Evolutionary conservation across 1,140 invertebrate species (phyloP).

Genomic region (Melipona quadrifasciata): DNA sequence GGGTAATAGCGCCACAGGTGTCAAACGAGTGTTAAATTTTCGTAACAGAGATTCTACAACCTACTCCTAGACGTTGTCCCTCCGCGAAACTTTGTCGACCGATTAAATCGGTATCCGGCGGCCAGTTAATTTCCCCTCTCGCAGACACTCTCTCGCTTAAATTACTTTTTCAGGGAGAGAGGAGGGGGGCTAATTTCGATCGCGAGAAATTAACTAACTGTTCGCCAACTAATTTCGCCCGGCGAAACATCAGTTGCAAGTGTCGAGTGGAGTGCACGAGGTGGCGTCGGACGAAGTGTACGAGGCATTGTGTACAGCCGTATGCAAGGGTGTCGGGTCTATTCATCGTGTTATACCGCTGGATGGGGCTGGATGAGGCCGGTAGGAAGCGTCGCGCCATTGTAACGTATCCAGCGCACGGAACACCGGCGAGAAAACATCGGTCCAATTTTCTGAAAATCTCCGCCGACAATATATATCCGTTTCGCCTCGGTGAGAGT

Average conservation of each 20-base stretch:
- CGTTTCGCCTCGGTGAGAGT: not conserved
- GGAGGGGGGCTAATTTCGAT: conserved; percentile 1
- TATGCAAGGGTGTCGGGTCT: not conserved
- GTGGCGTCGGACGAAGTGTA: not conserved
- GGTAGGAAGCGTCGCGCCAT: not conserved
- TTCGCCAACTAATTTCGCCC: conserved; percentile 21
- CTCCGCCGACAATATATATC: conserved; percentile 20
- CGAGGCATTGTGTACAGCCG: not conserved
- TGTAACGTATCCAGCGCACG: conserved; percentile 12
- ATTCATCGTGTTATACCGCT: conserved; percentile 23
- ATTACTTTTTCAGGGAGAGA: not conserved
- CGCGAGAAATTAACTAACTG: conserved; percentile 3
- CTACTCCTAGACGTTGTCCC: too few species aligned
- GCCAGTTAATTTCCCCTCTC: not conserved
- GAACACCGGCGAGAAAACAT: conserved; percentile 8
- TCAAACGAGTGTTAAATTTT: too few species aligned
- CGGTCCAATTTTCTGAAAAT: conserved; percentile 42
- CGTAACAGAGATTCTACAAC: too few species aligned
- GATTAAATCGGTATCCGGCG: not conserved
- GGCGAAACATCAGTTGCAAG: not conserved
- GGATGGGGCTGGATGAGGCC: not conserved
- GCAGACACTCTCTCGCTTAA: not conserved
- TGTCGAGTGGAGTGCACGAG: too few species aligned
- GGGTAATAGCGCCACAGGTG: too few species aligned
- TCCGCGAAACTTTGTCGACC: not conserved